Evolutionary conservation across 2,888 invertebrate species (phyloP).

Genomic region (Malthinus flaveolus): DNA sequence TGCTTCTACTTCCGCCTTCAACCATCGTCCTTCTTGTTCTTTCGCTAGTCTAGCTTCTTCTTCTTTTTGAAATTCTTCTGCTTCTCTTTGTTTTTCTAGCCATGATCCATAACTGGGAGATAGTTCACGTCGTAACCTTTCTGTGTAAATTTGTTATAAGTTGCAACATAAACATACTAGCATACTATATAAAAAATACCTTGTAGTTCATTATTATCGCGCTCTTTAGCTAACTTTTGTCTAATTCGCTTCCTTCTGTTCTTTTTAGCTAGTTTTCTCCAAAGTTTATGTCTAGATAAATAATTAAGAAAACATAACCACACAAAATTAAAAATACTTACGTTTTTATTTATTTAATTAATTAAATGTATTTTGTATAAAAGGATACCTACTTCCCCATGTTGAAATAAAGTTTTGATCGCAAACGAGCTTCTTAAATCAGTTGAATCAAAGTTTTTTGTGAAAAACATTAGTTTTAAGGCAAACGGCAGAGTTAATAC

Average conservation of each 20-base stretch:
- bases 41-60: slow-evolving; percentile 60
- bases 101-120: slow-evolving; percentile 59
- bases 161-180: neutral
- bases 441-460: no score
- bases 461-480: no score
- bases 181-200: slow-evolving; percentile 50
- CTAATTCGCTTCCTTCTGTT: slow-evolving; percentile 70
- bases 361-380: slow-evolving; percentile 32
- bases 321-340: slow-evolving; percentile 19
- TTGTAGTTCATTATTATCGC: slow-evolving; percentile 55
- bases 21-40: slow-evolving; percentile 68
- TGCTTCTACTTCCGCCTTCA: slow-evolving; percentile 66
- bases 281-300: slow-evolving; percentile 64
- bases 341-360: slow-evolving; percentile 1
- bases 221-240: slow-evolving; percentile 61
- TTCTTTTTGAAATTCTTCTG: slow-evolving; percentile 59
- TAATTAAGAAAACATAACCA: slow-evolving; percentile 48
- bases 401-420: no score
- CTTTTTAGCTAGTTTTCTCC: slow-evolving; percentile 75
- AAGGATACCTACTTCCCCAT: slow-evolving; percentile 56
- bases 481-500: no score
- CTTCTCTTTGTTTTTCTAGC: slow-evolving; percentile 58
- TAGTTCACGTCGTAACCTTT: slow-evolving; percentile 47
- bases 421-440: no score
- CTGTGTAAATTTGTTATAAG: slow-evolving; percentile 39